These are phyloP conservation scores for Ammospiza caudacuta DNA, from an alignment of 2,113 vertebrate genomes.

Conservation along the genomic window DNA sequence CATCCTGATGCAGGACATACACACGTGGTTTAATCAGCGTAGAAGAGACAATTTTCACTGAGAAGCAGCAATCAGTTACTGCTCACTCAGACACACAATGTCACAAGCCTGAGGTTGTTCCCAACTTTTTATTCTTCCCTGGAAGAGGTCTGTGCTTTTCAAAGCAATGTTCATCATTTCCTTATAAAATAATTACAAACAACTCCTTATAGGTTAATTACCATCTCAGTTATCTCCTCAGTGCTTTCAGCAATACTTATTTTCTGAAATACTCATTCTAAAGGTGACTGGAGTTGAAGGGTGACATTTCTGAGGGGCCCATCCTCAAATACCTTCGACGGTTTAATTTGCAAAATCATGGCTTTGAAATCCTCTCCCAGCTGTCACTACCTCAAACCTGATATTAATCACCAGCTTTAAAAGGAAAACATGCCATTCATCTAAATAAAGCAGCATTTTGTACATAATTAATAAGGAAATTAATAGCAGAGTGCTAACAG, in stretches of 20 bases:
- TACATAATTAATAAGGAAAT: neutral
- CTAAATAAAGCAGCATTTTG: neutral
- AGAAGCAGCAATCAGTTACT: neutral
- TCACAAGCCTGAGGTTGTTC: neutral
- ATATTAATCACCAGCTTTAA: neutral
- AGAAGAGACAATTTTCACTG: neutral
- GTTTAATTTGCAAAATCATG: neutral
- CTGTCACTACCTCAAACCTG: neutral
- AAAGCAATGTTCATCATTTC: neutral
- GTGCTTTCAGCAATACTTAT: neutral
- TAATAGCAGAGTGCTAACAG: neutral
- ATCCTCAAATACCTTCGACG: neutral
- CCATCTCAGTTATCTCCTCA: fast-evolving
- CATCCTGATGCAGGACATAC: neutral
- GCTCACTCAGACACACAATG: neutral
- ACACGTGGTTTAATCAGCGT: neutral
- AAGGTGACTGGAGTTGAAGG: neutral
- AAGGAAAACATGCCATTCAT: neutral
- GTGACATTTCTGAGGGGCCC: neutral
- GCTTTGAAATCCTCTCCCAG: neutral
- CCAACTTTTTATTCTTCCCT: neutral
- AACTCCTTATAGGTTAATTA: neutral
- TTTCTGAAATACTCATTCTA: neutral
- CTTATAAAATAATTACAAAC: neutral
- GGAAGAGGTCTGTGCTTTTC: neutral